Conservation (phyloP, 2,797 vertebrate species). For the Thunnus albacares region DNA sequence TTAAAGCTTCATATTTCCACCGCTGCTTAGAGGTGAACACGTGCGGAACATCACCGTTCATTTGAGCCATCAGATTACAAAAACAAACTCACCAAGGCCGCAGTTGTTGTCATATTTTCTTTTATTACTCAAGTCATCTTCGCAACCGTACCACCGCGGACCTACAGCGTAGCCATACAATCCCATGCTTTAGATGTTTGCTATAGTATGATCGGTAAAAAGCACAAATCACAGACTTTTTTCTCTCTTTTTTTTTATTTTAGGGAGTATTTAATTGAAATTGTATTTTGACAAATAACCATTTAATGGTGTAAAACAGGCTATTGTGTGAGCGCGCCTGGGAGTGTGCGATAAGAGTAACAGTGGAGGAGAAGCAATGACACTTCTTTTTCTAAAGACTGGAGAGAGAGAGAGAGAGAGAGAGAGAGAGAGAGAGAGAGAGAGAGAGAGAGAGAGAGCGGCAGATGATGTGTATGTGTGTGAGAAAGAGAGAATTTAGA, state of each 20-base stretch:
- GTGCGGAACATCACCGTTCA: slow-evolving; percentile 18
- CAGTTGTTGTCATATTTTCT: neutral
- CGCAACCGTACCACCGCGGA: neutral
- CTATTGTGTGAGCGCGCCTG: slow-evolving; percentile 87
- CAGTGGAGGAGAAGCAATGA: slow-evolving; percentile 85
- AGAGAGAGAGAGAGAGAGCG: slow-evolving; percentile 37
- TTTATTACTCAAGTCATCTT: slow-evolving; percentile 23
- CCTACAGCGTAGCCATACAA: neutral
- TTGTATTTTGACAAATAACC: slow-evolving; percentile 90
- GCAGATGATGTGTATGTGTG: slow-evolving; percentile 24
- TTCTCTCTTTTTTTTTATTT: slow-evolving; percentile 49
- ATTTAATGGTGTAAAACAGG: slow-evolving; percentile 89
- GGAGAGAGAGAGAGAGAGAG: slow-evolving; percentile 55
- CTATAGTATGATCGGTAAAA: slow-evolving; percentile 59
- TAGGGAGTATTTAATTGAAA: slow-evolving; percentile 86
- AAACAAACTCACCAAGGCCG: neutral
- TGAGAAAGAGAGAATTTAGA: slow-evolving; percentile 62
- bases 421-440: slow-evolving; percentile 34
- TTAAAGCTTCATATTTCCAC: slow-evolving; percentile 27
- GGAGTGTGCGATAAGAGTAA: slow-evolving; percentile 86
- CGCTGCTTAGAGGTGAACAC: slow-evolving; percentile 18
- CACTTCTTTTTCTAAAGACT: slow-evolving; percentile 81
- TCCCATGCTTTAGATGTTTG: slow-evolving; percentile 49
- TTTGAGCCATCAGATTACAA: slow-evolving; percentile 32
- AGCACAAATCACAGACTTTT: slow-evolving; percentile 64